phyloP scores from a whole-genome alignment of 2,888 invertebrate genomes.

The Pasiphila rectangulata region DNA sequence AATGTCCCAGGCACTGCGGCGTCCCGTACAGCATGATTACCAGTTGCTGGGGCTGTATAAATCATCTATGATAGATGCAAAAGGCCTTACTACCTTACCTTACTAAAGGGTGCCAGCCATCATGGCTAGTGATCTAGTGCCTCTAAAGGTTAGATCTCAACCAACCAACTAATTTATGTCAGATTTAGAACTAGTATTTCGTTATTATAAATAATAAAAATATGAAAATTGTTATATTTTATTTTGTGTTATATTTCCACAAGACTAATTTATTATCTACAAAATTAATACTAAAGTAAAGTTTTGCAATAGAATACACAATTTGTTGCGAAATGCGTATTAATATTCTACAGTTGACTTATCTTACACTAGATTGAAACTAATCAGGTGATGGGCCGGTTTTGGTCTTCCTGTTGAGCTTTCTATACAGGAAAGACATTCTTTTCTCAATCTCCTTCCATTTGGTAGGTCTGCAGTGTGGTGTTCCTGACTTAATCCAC shows the following conservation, averaged over 20 bases:
- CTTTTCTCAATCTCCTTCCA: slow-evolving; percentile 88
- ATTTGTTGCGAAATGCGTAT: too few relatives aligned
- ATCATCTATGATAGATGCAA: too few relatives aligned
- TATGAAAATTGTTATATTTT: not conserved
- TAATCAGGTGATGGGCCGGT: slow-evolving; percentile 78
- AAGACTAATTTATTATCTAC: slow-evolving; percentile 5
- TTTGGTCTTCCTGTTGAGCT: slow-evolving; percentile 90
- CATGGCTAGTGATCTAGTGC: too few relatives aligned
- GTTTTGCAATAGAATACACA: not conserved
- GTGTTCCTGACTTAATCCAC: slow-evolving; percentile 79
- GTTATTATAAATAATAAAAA: slow-evolving; percentile 11
- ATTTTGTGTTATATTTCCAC: not conserved
- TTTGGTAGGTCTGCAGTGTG: slow-evolving; percentile 85
- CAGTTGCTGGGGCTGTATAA: too few relatives aligned
- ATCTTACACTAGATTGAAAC: not conserved
- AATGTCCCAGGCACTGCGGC: too few relatives aligned
- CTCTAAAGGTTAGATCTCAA: too few relatives aligned
- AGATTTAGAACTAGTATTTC: too few relatives aligned
- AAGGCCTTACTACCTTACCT: too few relatives aligned
- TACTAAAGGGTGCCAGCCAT: too few relatives aligned
- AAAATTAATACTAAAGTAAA: not conserved
- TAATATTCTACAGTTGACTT: not conserved
- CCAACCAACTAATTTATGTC: too few relatives aligned
- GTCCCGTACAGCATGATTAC: too few relatives aligned
- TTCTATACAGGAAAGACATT: slow-evolving; percentile 87